Evolutionary conservation across 2,797 vertebrate genomes (phyloP), one percentile per base, ranked within the genome.

Genomic region (Pseudochirops corinnae): DNA sequence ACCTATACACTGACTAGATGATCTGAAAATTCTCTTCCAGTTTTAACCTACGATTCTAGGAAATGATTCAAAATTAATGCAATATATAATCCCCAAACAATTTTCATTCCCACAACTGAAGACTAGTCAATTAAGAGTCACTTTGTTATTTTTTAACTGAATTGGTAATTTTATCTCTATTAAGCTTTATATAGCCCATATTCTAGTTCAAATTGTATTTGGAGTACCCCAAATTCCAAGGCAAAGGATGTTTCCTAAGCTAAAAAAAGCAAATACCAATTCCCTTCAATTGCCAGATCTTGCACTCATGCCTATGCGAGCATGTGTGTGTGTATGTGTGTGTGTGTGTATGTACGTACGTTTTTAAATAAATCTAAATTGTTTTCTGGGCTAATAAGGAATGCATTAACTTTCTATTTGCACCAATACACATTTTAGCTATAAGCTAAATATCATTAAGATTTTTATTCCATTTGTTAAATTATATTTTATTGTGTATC

Each of bases 401-500:
- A 93, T 95, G 57, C 55, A 62, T 95, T 95, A 95, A 96, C 96
- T 98, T 94, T 97, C 90, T 96, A 94, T 55, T 90, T 97, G n/a
- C 82, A 98, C 98, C 96, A 98, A 94, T 57, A 97, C 21, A 56
- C 67, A 95, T 56, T 96, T 97, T 96, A 98, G 97, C 98, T 98
- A 93, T 96, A 98, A 97, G 96, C 95, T 94, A 96, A 16, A 91
- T 94, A n/a, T n/a, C 62, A 67, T 67, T 67, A 67, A 67, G 4
- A 67, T 14, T 67, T 67, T 74, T 91, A 57, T 92, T 93, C 13
- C 52, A n/a, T 39, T 67, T 91, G 33, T 39, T 33, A 91, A 90
- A 56, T 33, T 94, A 92, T 87, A 94, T 82, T 92, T 60, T 82
- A 92, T 92, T 92, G 87, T 55, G 5, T 24, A 90, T 93, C 28